Evolutionary conservation across 1,140 invertebrate species (phyloP).

Genomic region (Achatina immaculata): DNA sequence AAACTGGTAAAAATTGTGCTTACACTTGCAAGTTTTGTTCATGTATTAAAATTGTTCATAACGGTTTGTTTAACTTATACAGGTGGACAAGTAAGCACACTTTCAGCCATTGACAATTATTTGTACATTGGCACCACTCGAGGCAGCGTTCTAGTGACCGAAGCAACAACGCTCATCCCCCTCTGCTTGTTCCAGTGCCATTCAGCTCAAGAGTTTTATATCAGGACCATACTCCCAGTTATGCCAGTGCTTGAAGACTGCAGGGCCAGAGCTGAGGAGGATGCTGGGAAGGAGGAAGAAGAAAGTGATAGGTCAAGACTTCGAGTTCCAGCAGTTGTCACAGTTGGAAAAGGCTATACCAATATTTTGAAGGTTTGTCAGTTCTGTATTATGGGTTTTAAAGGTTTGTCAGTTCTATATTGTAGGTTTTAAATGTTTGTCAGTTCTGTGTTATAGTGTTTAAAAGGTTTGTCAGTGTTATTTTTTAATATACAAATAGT

Average conservation of each 20-base stretch:
- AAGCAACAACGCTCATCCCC: conserved; percentile 50
- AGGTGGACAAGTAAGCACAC: conserved; percentile 55
- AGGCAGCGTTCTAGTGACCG: conserved; percentile 61
- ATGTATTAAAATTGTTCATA: background rate
- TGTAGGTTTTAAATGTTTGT: too few relatives aligned
- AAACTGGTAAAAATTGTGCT: too few relatives aligned
- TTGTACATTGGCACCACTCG: conserved; percentile 65
- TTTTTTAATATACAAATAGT: too few relatives aligned
- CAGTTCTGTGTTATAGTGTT: too few relatives aligned
- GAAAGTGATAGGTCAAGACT: background rate
- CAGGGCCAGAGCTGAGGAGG: background rate
- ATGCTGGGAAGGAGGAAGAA: background rate
- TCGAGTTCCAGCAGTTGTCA: conserved; percentile 10
- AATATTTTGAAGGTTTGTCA: conserved; percentile 28
- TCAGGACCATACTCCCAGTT: conserved; percentile 56
- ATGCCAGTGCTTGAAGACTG: background rate
- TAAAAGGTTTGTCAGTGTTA: too few relatives aligned
- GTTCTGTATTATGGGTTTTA: background rate
- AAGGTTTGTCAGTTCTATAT: background rate
- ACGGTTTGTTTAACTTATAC: conserved; percentile 42
- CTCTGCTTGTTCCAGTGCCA: conserved; percentile 59
- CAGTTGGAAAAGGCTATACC: conserved; percentile 27
- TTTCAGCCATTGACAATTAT: conserved; percentile 53
- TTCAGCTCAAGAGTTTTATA: conserved; percentile 57
- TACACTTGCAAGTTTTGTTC: too few relatives aligned